Evolutionary conservation across 2,113 vertebrate genomes (phyloP), one percentile per base, ranked within the genome.

Genomic region (Tyto alba): DNA sequence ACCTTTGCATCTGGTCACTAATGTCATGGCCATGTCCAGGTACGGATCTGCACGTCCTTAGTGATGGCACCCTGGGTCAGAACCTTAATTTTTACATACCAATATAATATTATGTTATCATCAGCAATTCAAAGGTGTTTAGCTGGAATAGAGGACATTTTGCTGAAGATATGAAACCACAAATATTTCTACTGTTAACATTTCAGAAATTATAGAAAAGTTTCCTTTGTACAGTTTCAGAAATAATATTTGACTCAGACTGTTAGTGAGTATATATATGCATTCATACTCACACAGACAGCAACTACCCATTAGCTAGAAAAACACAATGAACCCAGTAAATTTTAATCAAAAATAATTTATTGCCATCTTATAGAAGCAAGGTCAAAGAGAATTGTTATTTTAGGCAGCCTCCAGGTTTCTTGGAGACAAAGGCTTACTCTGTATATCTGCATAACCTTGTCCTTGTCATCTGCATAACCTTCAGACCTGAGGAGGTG

Each of bases 361-460:
- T 92, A 34, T 38, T 95, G 66, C 22, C 34, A 48, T 73, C 10
- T 6, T 47, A 68, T 3, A 72, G n/a, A 57, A 41, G 17, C 40
- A 94, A 97, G 67, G 88, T 83, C 27, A 5, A 88, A 79, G 36
- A 68, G 23, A 93, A 81, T 32, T 82, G 36, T 3, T 91, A 45
- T 93, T 96, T 96, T 72, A 94, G 71, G 57, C 41, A 88, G 45
- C 48, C 38, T 88, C 40, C 55, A 82, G 45, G 57, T 95, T 91
- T 93, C 66, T 38, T 76, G 59, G 34, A 89, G 69, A 85, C 77
- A 93, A 87, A 93, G 41, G 47, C 30, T 69, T 66, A 69, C 20
- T 25, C n/a, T 78, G 20, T 57, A 6, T 68, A 47, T 62, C 86
- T 93, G 60, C 56, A 81, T 78, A 90, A 67, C 59, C 89, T 93